A percentile compares a stretch with the other conserved stretches of the same genome.
phyloP scores from a whole-genome alignment of 2,888 invertebrate species.

The Drosophila acutilabella region DNA sequence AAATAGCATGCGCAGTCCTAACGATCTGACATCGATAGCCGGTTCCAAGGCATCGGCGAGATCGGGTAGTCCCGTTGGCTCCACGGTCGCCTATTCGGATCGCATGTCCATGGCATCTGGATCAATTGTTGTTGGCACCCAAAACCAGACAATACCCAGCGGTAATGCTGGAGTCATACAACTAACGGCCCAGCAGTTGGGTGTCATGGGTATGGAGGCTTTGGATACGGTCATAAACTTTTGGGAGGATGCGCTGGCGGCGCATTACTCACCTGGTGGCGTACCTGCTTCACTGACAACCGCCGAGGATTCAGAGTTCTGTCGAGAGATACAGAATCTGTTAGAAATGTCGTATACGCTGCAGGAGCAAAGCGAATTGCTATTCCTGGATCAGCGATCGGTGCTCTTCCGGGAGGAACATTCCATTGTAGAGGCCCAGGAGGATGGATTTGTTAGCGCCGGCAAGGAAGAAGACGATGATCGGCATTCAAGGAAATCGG shows the following conservation, averaged over 20 bases:
- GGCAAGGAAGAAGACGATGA: slow-evolving; percentile 70
- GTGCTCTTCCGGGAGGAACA: slow-evolving; percentile 93
- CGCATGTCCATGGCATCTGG: slow-evolving; percentile 89
- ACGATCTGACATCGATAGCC: slow-evolving; percentile 89
- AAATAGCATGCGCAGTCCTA: slow-evolving; percentile 89
- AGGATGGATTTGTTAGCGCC: slow-evolving; percentile 63
- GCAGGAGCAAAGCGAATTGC: slow-evolving; percentile 94
- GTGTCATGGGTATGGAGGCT: slow-evolving; percentile 97
- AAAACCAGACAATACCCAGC: slow-evolving; percentile 28
- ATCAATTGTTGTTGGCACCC: slow-evolving; percentile 87
- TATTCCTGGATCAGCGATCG: slow-evolving; percentile 95
- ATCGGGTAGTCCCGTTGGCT: slow-evolving; percentile 87
- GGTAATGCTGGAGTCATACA: slow-evolving; percentile 84
- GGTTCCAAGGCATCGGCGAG: slow-evolving; percentile 88
- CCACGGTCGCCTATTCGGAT: slow-evolving; percentile 88
- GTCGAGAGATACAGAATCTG: slow-evolving; percentile 91
- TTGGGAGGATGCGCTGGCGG: slow-evolving; percentile 97
- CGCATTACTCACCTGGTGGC: slow-evolving; percentile 87
- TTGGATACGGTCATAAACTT: slow-evolving; percentile 95
- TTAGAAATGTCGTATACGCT: slow-evolving; percentile 94
- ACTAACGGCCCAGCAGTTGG: slow-evolving; percentile 94
- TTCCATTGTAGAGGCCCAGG: slow-evolving; percentile 86
- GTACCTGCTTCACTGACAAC: slow-evolving; percentile 89
- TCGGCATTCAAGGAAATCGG: slow-evolving; percentile 75
- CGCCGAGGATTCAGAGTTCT: slow-evolving; percentile 94